A percentile compares a stretch with the other conserved stretches of the same genome.
phyloP scores from a whole-genome alignment of 2,113 vertebrate genomes.

The Bos indicus region DNA sequence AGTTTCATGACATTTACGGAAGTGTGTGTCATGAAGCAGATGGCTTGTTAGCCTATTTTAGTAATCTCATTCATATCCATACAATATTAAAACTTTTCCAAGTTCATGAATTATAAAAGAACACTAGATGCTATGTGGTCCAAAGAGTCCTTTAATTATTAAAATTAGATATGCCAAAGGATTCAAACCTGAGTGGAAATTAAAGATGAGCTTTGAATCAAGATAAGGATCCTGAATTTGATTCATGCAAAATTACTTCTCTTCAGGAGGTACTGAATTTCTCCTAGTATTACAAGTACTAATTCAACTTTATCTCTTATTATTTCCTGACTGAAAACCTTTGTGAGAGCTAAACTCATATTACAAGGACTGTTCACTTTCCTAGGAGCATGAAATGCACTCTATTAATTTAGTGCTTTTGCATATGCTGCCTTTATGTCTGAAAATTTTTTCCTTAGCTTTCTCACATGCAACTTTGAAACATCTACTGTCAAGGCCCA shows the following conservation, averaged over 20 bases:
- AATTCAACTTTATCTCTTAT: conserved; percentile 67
- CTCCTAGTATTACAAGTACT: conserved; percentile 55
- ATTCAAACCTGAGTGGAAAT: conserved; percentile 65
- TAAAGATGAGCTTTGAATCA: conserved; percentile 58
- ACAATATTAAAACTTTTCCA: conserved; percentile 69
- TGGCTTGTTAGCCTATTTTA: conserved; percentile 78
- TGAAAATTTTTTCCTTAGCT: not conserved
- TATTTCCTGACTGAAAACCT: conserved; percentile 60
- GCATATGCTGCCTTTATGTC: not conserved
- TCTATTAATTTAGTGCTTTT: not conserved
- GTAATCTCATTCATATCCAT: conserved; percentile 64
- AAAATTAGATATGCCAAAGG: conserved; percentile 65
- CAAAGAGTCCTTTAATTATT: conserved; percentile 70
- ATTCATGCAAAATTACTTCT: conserved; percentile 63
- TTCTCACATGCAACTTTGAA: not conserved
- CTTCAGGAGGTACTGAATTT: conserved; percentile 58
- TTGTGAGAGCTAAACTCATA: conserved; percentile 26
- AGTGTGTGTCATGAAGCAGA: conserved; percentile 71
- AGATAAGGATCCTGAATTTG: conserved; percentile 56
- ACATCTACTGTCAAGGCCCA: not conserved
- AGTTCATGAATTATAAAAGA: conserved; percentile 73
- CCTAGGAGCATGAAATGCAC: not conserved
- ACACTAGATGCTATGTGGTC: not conserved
- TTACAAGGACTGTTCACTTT: conserved; percentile 34
- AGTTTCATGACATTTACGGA: conserved; percentile 73